Conservation (phyloP, 1,140 invertebrate species). For the Oreohelix idahoensis region DNA sequence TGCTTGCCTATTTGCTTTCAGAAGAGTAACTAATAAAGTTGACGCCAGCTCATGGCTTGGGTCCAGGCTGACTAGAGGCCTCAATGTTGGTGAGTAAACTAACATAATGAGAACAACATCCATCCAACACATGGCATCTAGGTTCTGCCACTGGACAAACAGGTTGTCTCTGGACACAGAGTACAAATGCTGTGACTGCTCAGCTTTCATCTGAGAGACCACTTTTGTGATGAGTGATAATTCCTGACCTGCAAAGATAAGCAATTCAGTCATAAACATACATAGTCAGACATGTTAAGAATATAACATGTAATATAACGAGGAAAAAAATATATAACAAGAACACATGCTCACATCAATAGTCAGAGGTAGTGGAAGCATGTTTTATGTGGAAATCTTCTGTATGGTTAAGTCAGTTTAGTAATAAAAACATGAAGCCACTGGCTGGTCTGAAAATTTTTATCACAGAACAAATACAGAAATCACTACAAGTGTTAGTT, state of each 20-base stretch:
- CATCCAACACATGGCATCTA: slow-evolving; percentile 70
- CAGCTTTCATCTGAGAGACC: slow-evolving; percentile 10
- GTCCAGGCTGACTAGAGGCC: slow-evolving; percentile 40
- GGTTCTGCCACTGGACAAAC: slow-evolving; percentile 68
- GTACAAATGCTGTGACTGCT: not conserved
- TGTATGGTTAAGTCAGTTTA: too few species aligned
- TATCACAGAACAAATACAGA: too few species aligned
- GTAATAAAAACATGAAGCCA: too few species aligned
- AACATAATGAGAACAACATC: slow-evolving; percentile 67
- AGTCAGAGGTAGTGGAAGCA: too few species aligned
- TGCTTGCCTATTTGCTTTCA: slow-evolving; percentile 62
- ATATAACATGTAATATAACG: too few species aligned
- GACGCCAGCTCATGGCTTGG: slow-evolving; percentile 36
- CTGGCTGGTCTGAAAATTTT: too few species aligned
- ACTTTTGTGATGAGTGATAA: slow-evolving; percentile 12
- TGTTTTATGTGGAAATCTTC: too few species aligned
- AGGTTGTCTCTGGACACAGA: slow-evolving; percentile 39
- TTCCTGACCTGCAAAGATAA: not conserved
- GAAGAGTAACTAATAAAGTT: slow-evolving; percentile 55
- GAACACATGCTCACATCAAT: too few species aligned
- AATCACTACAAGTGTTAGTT: too few species aligned
- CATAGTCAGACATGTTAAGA: too few species aligned
- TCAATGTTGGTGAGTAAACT: slow-evolving; percentile 60
- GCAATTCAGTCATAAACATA: too few species aligned
- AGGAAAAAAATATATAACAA: too few species aligned